Conservation (phyloP, 2,888 invertebrate genomes). For the Lasiommata megera region DNA sequence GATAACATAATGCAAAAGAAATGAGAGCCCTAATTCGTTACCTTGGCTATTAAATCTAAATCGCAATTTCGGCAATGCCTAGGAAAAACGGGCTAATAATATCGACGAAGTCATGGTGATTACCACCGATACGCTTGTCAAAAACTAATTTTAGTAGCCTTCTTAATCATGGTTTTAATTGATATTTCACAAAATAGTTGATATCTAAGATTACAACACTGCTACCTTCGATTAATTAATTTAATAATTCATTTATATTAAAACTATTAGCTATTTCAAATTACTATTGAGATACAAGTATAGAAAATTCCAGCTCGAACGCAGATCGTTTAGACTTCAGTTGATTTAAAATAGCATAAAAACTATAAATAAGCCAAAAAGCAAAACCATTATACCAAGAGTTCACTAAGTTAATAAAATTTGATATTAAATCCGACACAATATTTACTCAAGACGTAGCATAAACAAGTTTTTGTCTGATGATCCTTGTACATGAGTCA, state of each 20-base stretch:
- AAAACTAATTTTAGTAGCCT: slow-evolving; percentile 4
- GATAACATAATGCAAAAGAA: too few relatives aligned
- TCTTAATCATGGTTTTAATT: not conserved
- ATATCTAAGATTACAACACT: too few relatives aligned
- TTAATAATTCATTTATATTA: too few relatives aligned
- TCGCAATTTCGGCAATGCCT: slow-evolving; percentile 25
- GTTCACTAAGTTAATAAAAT: not conserved
- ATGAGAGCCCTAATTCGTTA: too few relatives aligned
- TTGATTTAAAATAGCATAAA: not conserved
- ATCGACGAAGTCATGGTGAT: slow-evolving; percentile 2
- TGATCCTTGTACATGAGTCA: slow-evolving; percentile 1
- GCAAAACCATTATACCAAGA: not conserved
- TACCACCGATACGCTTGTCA: not conserved
- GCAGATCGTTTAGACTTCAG: too few relatives aligned
- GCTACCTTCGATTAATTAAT: too few relatives aligned
- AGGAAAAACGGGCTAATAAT: slow-evolving; percentile 12
- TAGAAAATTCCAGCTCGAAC: too few relatives aligned
- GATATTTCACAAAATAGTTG: too few relatives aligned
- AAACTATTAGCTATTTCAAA: too few relatives aligned
- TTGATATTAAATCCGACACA: not conserved
- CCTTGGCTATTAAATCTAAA: slow-evolving; percentile 11
- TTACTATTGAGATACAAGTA: too few relatives aligned
- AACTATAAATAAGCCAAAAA: not conserved
- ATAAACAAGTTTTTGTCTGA: not conserved
- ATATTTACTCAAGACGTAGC: slow-evolving; percentile 1